Evolutionary conservation across 2,888 invertebrate genomes (phyloP).

Genomic region (Candidula unifasciata): DNA sequence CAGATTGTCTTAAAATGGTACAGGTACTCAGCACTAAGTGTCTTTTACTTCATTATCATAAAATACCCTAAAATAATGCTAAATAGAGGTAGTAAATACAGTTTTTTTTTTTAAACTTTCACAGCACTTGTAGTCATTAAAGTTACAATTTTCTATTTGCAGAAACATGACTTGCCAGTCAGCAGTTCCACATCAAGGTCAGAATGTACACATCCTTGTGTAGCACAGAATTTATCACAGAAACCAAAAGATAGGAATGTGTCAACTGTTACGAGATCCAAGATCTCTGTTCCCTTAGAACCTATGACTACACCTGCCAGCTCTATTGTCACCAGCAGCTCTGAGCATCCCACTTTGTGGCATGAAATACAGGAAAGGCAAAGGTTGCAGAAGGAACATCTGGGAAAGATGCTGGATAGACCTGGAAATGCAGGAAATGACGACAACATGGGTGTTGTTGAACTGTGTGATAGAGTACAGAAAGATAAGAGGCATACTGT

Average conservation of each 20-base stretch:
- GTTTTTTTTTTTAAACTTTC: too few relatives aligned
- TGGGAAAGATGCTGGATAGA: not conserved
- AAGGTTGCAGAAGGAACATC: constrained; percentile 9
- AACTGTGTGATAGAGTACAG: not conserved
- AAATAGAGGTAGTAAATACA: too few relatives aligned
- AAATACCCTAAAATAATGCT: too few relatives aligned
- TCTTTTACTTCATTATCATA: too few relatives aligned
- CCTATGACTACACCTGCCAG: constrained; percentile 60
- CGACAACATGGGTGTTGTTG: not conserved
- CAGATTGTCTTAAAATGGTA: too few relatives aligned
- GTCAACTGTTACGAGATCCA: constrained; percentile 40
- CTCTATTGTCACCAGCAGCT: constrained; percentile 25
- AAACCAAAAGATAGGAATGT: too few relatives aligned
- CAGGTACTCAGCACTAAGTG: too few relatives aligned
- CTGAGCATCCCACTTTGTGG: not conserved
- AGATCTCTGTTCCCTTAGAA: constrained; percentile 63
- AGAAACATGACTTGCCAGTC: not conserved
- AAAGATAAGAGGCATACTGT: not conserved
- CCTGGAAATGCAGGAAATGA: not conserved
- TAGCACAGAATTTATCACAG: not conserved
- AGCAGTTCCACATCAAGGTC: not conserved
- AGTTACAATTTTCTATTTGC: not conserved
- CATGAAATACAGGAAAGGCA: constrained; percentile 15
- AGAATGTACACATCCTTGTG: not conserved
- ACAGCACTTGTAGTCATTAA: too few relatives aligned